Conservation (phyloP, 2,797 vertebrate species). For the Lindbergichthys nudifrons region DNA sequence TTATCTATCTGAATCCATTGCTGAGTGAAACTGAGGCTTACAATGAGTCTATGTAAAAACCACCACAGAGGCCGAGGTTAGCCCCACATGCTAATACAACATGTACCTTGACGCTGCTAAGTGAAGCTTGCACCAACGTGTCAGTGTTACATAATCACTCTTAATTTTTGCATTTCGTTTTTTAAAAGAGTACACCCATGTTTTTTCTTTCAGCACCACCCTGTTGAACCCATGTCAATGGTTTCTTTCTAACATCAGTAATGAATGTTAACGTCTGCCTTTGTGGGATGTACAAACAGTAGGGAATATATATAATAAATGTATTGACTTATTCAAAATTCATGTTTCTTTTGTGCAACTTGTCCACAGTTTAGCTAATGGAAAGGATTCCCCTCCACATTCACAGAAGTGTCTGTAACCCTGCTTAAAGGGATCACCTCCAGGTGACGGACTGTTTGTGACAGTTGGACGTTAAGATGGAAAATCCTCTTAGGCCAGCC, state of each 20-base stretch:
- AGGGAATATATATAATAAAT: neutral
- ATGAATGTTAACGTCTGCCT: neutral
- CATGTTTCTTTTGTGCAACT: neutral
- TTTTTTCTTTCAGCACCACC: neutral
- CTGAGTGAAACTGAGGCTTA: neutral
- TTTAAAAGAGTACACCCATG: neutral
- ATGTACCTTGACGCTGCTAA: slow-evolving; percentile 15
- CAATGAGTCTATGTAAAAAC: neutral
- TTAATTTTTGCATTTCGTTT: neutral
- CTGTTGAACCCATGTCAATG: too few relatives aligned
- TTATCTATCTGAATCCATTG: neutral
- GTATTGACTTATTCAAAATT: neutral
- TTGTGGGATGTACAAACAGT: neutral
- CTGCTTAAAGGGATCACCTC: slow-evolving; percentile 58
- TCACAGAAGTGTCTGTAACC: neutral
- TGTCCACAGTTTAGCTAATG: neutral
- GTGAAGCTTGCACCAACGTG: slow-evolving; percentile 31
- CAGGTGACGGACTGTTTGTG: slow-evolving; percentile 75
- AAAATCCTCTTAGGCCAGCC: slow-evolving; percentile 77
- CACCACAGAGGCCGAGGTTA: neutral
- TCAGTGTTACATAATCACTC: slow-evolving; percentile 29
- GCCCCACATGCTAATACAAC: neutral
- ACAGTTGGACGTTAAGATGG: slow-evolving; percentile 75
- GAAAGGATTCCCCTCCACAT: slow-evolving; percentile 13
- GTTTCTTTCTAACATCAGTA: neutral